Base-by-base conservation (phyloP, 1,140 invertebrate species). In the Octopus sinensis region DNA sequence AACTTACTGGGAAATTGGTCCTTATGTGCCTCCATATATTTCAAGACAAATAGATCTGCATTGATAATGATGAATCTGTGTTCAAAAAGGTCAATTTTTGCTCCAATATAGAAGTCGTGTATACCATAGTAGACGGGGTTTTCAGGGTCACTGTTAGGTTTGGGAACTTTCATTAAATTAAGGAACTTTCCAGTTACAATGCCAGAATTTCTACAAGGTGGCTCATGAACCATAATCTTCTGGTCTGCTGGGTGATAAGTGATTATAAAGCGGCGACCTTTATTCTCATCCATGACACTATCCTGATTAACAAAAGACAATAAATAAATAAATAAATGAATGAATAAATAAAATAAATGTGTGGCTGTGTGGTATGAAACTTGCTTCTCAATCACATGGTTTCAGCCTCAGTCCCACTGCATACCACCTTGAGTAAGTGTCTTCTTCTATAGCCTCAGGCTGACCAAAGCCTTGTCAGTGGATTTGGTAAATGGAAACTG, bases 181-280 rank as follows among this genome's bases (percentile, higher is more conserved):
- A 91, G 83, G 86, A 91, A 91, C 85, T 91, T 91, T 10, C 90
- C 90, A 7, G 89, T 89, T 79, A 90, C 89, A 79, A 91, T 90
- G 53, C 91, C 90, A 30, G 89, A 91, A 84, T 91, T 91, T 68
- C 88, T 83, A 23, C 90, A 87, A 5, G 88, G 89, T 53, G 90
- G 89, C 82, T 91, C 91, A 80, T 90, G 91, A 80, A 91, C 88
- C 9, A 86, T 89, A 82, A 91, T 87, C 89, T 90, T 91, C 83
- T 91, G 90, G 81, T 91, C 89, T 10, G 89, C 88, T 9, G 91
- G 86, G 30, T 88, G 83, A 83, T 91, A 91, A 13, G 88, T 88
- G 51, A 91, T 86, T 75, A 91, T 90, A 84, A 91, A 91, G 30
- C 89, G 82, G 23, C 90, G 86, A n/a, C 87, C 87, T 78, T 86